Evolutionary conservation across 2,797 vertebrate species (phyloP), one percentile per base, ranked within the genome.

Genomic region (Rhynchotus rufescens): DNA sequence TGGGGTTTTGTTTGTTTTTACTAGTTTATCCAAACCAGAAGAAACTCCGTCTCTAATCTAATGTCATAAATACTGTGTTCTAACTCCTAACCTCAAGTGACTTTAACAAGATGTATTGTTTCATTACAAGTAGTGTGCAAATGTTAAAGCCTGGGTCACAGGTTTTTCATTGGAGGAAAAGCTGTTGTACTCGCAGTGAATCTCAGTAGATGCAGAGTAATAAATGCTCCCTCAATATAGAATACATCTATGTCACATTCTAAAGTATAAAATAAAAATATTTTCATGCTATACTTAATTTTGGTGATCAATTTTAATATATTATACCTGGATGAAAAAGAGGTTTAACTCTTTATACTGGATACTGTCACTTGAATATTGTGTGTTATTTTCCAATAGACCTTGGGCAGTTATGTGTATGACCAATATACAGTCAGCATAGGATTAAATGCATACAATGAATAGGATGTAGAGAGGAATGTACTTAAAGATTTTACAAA

Each of bases 11-110:
- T 28, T 40, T 76, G 61, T 44, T 23, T 66, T 60, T 38, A 44
- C 15, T 32, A 36, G 51, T 69, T 92, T 60, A 30, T 75, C 57
- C 42, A 57, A 83, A 82, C 0, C 51, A 77, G 30, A 14, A 88
- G 52, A 30, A 85, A 42, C 47, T 28, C 66, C 68, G 51, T 16
- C 14, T 21, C 47, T 42, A 72, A 2, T 9, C 85, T n/a, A 65
- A 25, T 2, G 12, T 23, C 68, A 57, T 30, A 74, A 87, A 86
- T 60, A 68, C 86, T 87, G 88, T 47, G 85, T 92, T 92, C 66
- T 86, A 80, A 65, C 56, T 89, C 34, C 83, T 49, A 40, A 64
- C 23, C 51, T 72, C 65, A 1, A 2, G 44, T 49, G 78, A 71
- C 51, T 34, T 1, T 28, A 42, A 10, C 12, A 64, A 75, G 86